Conservation (phyloP, 1,140 invertebrate genomes). For the Neodiprion virginianus region DNA sequence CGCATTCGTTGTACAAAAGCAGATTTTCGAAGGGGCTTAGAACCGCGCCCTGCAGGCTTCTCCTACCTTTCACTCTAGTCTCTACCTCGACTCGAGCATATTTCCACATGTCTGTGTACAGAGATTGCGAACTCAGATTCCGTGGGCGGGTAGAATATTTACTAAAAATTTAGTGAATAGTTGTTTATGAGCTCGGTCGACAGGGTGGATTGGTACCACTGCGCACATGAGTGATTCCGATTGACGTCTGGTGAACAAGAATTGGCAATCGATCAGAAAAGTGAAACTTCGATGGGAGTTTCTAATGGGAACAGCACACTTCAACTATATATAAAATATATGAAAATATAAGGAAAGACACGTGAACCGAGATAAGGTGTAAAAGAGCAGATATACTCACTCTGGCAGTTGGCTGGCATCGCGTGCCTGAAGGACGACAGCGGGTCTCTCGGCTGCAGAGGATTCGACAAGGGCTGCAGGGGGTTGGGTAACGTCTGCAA, state of each 20-base stretch:
- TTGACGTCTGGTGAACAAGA: too few relatives aligned
- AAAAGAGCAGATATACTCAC: constrained; percentile 67
- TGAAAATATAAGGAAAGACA: too few relatives aligned
- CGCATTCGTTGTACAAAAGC: constrained; percentile 5
- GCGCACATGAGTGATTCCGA: too few relatives aligned
- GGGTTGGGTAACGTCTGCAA: constrained; percentile 60
- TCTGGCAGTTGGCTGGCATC: constrained; percentile 85
- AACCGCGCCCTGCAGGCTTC: not conserved
- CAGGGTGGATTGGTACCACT: too few relatives aligned
- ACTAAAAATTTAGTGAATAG: too few relatives aligned
- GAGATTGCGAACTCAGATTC: not conserved
- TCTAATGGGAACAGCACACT: too few relatives aligned
- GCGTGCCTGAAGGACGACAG: constrained; percentile 84
- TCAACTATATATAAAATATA: too few relatives aligned
- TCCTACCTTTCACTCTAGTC: not conserved
- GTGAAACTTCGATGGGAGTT: too few relatives aligned
- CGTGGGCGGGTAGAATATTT: too few relatives aligned
- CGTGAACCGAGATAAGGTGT: too few relatives aligned
- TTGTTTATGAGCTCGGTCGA: too few relatives aligned
- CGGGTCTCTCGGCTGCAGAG: constrained; percentile 69
- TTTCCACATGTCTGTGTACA: not conserved
- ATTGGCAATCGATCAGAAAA: too few relatives aligned
- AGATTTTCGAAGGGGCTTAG: not conserved
- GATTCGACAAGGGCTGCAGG: constrained; percentile 56
- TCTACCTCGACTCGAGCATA: not conserved